These are phyloP conservation scores for Lophius americanus DNA, from an alignment of 2,797 vertebrate species.

Conservation along the genomic window DNA sequence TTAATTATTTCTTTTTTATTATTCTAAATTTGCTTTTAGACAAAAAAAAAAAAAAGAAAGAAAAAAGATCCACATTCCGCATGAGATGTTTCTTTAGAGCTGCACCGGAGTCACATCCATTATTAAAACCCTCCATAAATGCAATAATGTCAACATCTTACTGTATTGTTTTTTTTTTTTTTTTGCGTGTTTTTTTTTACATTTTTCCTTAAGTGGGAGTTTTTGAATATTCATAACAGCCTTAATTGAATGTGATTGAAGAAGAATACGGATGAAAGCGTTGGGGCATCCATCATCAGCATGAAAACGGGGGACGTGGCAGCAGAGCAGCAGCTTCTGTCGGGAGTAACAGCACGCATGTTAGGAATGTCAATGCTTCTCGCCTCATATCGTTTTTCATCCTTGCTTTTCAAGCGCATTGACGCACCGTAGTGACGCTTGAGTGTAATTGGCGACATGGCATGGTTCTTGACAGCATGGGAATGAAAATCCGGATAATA, in stretches of 20 bases:
- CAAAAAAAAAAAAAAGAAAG: too few relatives aligned
- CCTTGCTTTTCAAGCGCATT: conserved; percentile 12
- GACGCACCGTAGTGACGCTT: not conserved
- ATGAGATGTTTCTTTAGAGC: conserved; percentile 9
- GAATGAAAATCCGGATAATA: conserved; percentile 14
- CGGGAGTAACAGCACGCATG: conserved; percentile 3
- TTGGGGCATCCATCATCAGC: conserved; percentile 6
- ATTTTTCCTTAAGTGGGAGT: conserved; percentile 2
- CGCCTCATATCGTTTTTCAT: conserved; percentile 9
- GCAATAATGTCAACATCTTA: conserved; percentile 32
- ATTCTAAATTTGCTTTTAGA: too few relatives aligned
- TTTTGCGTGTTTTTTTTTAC: too few relatives aligned
- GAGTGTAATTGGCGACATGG: not conserved
- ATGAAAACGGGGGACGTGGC: conserved; percentile 7
- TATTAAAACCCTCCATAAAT: conserved; percentile 36
- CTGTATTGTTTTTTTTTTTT: conserved; percentile 21
- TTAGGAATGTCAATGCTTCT: conserved; percentile 1
- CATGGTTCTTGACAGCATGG: not conserved
- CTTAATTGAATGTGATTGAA: conserved; percentile 12
- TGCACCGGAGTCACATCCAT: conserved; percentile 13
- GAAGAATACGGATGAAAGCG: not conserved
- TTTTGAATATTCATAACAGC: conserved; percentile 14
- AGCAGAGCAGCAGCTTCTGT: conserved; percentile 15
- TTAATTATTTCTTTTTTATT: too few relatives aligned
- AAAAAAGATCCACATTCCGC: too few relatives aligned